These are phyloP conservation scores for Myrmecophaga tridactyla DNA, from an alignment of 2,113 vertebrate species.

Conservation along the genomic window DNA sequence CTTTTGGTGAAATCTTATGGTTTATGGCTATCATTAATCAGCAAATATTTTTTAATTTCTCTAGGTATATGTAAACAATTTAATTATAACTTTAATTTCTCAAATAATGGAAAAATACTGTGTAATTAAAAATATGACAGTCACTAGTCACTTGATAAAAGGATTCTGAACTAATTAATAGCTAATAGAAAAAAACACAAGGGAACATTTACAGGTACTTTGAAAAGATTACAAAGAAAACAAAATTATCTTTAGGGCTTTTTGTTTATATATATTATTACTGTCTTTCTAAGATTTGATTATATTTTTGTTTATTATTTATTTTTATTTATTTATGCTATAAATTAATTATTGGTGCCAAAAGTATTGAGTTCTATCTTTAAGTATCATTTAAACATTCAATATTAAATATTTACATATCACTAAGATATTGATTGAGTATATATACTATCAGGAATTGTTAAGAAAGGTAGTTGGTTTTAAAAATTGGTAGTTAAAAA, in stretches of 20 bases:
- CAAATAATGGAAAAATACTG: not conserved
- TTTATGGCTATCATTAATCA: not conserved
- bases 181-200: not conserved
- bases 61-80: not conserved
- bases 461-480: not conserved
- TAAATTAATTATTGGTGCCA: not conserved
- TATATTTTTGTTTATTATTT: constrained; percentile 45
- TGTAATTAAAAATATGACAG: not conserved
- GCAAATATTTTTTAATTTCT: not conserved
- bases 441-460: not conserved
- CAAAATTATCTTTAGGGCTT: not conserved
- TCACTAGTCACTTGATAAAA: not conserved
- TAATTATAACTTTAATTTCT: not conserved
- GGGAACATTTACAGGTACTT: not conserved
- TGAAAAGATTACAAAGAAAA: constrained; percentile 3
- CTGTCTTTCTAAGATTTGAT: not conserved
- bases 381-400: no score
- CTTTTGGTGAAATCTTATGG: not conserved
- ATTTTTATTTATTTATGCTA: not conserved
- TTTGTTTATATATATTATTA: not conserved
- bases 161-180: not conserved
- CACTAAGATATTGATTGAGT: not conserved
- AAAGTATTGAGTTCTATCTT: not conserved
- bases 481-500: no score
- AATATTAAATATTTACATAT: no score